A percentile compares a stretch with the other conserved stretches of the same genome.
These are phyloP conservation scores for Cichladusa arquata DNA, from an alignment of 2,113 vertebrate genomes.

Conservation along the genomic window DNA sequence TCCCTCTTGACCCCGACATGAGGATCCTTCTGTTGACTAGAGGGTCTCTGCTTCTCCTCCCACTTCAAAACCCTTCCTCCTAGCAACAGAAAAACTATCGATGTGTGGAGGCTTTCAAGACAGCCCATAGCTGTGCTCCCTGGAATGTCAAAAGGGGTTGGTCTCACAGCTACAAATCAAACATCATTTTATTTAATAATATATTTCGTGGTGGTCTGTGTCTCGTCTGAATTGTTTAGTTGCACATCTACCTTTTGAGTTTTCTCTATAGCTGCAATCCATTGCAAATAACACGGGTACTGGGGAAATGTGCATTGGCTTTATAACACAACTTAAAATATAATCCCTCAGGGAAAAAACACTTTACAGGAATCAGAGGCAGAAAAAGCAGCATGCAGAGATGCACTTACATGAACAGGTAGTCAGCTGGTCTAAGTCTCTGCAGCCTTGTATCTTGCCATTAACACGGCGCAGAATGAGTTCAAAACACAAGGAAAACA, in stretches of 20 bases:
- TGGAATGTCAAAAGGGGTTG: conserved; percentile 57
- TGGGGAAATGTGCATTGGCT: not conserved
- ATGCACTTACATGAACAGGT: not conserved
- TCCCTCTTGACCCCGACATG: conserved; percentile 59
- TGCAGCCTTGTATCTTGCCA: not conserved
- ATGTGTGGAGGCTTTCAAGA: conserved; percentile 60
- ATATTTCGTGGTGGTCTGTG: conserved; percentile 58
- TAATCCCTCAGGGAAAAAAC: not conserved
- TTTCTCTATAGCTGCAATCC: not conserved
- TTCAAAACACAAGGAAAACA: not conserved
- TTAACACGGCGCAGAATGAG: not conserved
- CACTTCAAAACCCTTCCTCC: conserved; percentile 57
- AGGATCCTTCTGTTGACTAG: conserved; percentile 58
- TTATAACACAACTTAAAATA: conserved; percentile 14
- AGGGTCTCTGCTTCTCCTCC: conserved; percentile 57
- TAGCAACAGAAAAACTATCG: conserved; percentile 63
- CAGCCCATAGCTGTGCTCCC: conserved; percentile 60
- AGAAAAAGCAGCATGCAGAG: not conserved
- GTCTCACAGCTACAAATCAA: conserved; percentile 73
- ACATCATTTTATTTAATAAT: conserved; percentile 72
- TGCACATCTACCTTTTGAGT: conserved; percentile 15
- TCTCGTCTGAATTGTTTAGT: conserved; percentile 38
- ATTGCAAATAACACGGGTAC: not conserved
- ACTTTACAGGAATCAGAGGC: conserved; percentile 23
- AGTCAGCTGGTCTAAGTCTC: not conserved